Conservation (phyloP, 2,113 vertebrate species). For the Xiphophorus couchianus region DNA sequence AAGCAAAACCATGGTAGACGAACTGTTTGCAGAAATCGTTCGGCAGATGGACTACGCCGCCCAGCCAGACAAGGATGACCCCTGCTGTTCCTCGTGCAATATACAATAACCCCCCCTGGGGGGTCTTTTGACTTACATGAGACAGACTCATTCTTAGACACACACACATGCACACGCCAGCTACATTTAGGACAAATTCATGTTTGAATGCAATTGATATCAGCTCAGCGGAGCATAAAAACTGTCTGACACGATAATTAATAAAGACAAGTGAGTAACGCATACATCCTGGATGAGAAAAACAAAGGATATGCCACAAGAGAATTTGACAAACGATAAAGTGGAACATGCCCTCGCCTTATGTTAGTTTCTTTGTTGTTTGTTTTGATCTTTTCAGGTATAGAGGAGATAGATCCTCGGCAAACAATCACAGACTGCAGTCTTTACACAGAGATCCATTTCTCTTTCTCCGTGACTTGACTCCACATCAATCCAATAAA, state of each 20-base stretch:
- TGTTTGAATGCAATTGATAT: constrained; percentile 64
- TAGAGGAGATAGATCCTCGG: constrained; percentile 14
- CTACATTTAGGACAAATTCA: constrained; percentile 47
- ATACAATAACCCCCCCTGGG: constrained; percentile 88
- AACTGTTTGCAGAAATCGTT: constrained; percentile 98
- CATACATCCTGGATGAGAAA: constrained; percentile 57
- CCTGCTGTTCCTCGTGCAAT: constrained; percentile 98
- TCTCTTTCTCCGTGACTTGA: constrained; percentile 20
- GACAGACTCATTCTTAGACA: constrained; percentile 50
- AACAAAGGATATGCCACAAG: constrained; percentile 56
- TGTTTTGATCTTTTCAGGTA: constrained; percentile 26
- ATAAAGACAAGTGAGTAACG: constrained; percentile 56
- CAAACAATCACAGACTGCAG: constrained; percentile 33
- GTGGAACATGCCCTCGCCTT: constrained; percentile 73
- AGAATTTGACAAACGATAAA: constrained; percentile 65
- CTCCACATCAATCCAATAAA: constrained; percentile 9
- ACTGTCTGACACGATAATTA: constrained; percentile 59
- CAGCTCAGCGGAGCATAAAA: constrained; percentile 63
- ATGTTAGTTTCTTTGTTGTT: constrained; percentile 60
- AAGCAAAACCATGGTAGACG: constrained; percentile 99
- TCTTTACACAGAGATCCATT: constrained; percentile 30
- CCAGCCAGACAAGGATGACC: constrained; percentile 98
- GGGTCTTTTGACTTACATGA: constrained; percentile 31
- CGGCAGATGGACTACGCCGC: constrained; percentile 99
- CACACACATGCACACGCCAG: constrained; percentile 51